Conservation (phyloP, 2,888 invertebrate genomes). For the Thera britannica region DNA sequence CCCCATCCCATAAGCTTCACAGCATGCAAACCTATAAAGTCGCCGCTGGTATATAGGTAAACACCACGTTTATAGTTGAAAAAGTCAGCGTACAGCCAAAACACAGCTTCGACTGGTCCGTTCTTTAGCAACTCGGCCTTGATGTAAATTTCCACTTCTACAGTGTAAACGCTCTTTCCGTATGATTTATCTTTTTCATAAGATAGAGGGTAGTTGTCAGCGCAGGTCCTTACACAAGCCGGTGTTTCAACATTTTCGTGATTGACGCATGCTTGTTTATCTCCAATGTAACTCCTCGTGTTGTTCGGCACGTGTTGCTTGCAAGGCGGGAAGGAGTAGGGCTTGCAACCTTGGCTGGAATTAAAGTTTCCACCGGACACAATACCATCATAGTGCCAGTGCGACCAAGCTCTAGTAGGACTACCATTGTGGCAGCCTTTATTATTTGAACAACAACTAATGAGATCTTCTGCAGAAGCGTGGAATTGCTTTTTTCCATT, state of each 20-base stretch:
- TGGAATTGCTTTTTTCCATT: slow-evolving; percentile 88
- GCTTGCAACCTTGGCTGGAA: slow-evolving; percentile 92
- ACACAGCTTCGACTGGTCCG: slow-evolving; percentile 85
- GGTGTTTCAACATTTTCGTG: neutral
- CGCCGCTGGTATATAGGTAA: slow-evolving; percentile 18
- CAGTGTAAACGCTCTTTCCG: slow-evolving; percentile 5
- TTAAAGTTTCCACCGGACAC: slow-evolving; percentile 94
- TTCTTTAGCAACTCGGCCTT: slow-evolving; percentile 88
- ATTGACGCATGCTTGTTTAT: slow-evolving; percentile 57
- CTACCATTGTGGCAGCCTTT: slow-evolving; percentile 93
- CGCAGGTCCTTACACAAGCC: slow-evolving; percentile 11
- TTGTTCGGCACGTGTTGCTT: slow-evolving; percentile 91
- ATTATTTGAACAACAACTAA: slow-evolving; percentile 91
- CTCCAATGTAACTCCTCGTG: slow-evolving; percentile 86
- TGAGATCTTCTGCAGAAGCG: slow-evolving; percentile 93
- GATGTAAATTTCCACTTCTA: slow-evolving; percentile 50
- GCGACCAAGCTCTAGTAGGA: slow-evolving; percentile 91
- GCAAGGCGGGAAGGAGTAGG: slow-evolving; percentile 93
- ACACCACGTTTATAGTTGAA: slow-evolving; percentile 29
- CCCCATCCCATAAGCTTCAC: slow-evolving; percentile 90
- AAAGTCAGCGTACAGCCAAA: slow-evolving; percentile 21
- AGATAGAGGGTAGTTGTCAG: slow-evolving; percentile 56
- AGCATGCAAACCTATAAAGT: slow-evolving; percentile 13
- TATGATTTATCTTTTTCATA: slow-evolving; percentile 85
- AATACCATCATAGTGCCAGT: slow-evolving; percentile 92